Percentiles rank a stretch among this genome's conserved stretches.
Conservation (phyloP, 2,888 invertebrate genomes). For the Perdita meconis region DNA sequence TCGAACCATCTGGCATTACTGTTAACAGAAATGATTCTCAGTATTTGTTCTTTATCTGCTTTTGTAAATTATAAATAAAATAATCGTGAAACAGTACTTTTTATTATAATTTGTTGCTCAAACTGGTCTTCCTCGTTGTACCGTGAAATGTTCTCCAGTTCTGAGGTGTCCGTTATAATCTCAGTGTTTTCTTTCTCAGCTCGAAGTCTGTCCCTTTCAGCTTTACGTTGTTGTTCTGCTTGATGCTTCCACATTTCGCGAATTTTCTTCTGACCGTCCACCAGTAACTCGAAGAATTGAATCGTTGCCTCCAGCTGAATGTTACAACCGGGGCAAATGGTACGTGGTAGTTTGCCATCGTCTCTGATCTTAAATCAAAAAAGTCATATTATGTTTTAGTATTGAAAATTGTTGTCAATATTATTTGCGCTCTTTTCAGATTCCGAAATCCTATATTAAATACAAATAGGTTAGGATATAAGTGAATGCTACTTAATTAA, state of each 20-base stretch:
- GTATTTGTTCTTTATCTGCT: slow-evolving; percentile 9
- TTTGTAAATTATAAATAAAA: background rate
- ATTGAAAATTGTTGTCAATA: background rate
- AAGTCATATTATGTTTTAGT: slow-evolving; percentile 26
- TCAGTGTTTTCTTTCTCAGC: slow-evolving; percentile 72
- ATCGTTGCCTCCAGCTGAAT: slow-evolving; percentile 91
- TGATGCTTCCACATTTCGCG: slow-evolving; percentile 85
- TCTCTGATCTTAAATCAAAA: slow-evolving; percentile 87
- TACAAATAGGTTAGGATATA: too few species aligned
- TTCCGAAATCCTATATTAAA: too few species aligned
- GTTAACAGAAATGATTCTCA: slow-evolving; percentile 64
- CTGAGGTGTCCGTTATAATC: slow-evolving; percentile 60
- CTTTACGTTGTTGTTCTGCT: slow-evolving; percentile 82
- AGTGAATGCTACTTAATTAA: too few species aligned
- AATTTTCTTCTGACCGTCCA: slow-evolving; percentile 88
- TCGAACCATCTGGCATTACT: slow-evolving; percentile 87
- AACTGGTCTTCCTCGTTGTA: slow-evolving; percentile 78
- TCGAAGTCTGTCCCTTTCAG: slow-evolving; percentile 78
- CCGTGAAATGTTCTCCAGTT: slow-evolving; percentile 61
- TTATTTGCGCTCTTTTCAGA: too few species aligned
- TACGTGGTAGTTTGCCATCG: slow-evolving; percentile 89
- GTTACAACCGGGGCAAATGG: slow-evolving; percentile 91
- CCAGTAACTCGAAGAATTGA: slow-evolving; percentile 90
- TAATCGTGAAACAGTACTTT: slow-evolving; percentile 85
- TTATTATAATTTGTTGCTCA: slow-evolving; percentile 85